Evolutionary conservation across 2,888 invertebrate species (phyloP).

Genomic region (Tipula helvola): DNA sequence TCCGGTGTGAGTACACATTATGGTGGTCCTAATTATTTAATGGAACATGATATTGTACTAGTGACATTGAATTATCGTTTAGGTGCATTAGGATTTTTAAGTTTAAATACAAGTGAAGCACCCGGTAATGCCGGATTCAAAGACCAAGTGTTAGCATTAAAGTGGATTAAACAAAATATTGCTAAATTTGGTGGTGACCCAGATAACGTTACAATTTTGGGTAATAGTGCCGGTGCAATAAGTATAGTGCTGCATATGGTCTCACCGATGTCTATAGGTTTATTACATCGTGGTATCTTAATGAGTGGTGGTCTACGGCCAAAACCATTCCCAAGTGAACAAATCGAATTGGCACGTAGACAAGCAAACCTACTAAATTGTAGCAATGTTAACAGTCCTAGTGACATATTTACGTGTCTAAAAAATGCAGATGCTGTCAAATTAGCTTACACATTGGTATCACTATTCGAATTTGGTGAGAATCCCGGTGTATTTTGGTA

Average conservation of each 20-base stretch:
- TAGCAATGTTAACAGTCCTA: conserved; percentile 33
- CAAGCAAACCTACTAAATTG: conserved; percentile 50
- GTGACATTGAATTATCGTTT: conserved; percentile 30
- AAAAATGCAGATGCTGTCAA: background rate
- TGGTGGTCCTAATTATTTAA: conserved; percentile 25
- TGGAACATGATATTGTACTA: conserved; percentile 27
- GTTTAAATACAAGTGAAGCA: conserved; percentile 45
- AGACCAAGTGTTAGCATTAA: conserved; percentile 50
- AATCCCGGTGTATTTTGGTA: conserved; percentile 39
- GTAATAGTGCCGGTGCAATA: conserved; percentile 41
- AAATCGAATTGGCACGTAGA: conserved; percentile 44
- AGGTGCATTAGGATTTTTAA: conserved; percentile 40
- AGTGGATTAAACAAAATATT: conserved; percentile 52
- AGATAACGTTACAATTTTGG: conserved; percentile 45
- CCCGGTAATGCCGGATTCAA: conserved; percentile 55
- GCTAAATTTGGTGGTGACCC: conserved; percentile 52
- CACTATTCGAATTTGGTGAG: background rate
- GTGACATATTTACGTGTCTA: background rate
- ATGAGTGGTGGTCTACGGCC: conserved; percentile 51
- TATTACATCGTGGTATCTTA: conserved; percentile 57
- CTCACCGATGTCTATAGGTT: conserved; percentile 48
- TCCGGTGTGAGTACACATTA: conserved; percentile 21
- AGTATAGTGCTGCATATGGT: conserved; percentile 40
- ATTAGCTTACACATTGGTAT: background rate
- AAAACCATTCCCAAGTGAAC: conserved; percentile 41